Conservation (phyloP, 2,113 vertebrate species). For the Alethe castanea region DNA sequence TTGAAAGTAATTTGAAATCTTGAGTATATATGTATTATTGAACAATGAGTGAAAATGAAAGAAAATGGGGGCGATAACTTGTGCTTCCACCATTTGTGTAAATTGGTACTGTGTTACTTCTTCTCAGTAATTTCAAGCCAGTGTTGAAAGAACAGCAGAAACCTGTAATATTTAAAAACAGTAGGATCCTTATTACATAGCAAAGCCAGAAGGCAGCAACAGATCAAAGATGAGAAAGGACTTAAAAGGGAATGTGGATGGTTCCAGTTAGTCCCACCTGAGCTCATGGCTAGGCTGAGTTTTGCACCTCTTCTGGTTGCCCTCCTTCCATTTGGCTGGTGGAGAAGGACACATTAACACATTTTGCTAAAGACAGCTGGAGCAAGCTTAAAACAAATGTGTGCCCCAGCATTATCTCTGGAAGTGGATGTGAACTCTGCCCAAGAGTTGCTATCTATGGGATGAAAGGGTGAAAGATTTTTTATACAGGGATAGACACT, state of each 20-base stretch:
- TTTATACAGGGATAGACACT: not conserved
- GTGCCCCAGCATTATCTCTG: not conserved
- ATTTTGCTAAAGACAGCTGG: not conserved
- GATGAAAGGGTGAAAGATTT: not conserved
- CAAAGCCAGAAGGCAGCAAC: not conserved
- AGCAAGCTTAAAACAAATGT: not conserved
- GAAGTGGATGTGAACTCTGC: not conserved
- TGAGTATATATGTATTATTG: slow-evolving; percentile 41
- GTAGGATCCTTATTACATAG: not conserved
- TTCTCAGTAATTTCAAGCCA: slow-evolving; percentile 23
- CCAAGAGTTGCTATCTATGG: not conserved
- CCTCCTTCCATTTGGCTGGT: not conserved
- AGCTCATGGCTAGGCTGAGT: not conserved
- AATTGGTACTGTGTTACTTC: not conserved
- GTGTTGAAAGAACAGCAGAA: not conserved
- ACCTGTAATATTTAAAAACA: slow-evolving; percentile 13
- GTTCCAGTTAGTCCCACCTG: not conserved
- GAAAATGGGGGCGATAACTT: not conserved
- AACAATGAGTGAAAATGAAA: slow-evolving; percentile 38
- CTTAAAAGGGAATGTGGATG: not conserved
- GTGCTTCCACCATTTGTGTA: not conserved
- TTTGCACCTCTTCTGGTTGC: not conserved
- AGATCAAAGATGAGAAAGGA: slow-evolving; percentile 20
- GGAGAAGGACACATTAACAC: not conserved
- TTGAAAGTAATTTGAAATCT: slow-evolving; percentile 50